These are phyloP conservation scores for Tyria jacobaeae DNA, from an alignment of 2,888 invertebrate genomes.

Conservation along the genomic window DNA sequence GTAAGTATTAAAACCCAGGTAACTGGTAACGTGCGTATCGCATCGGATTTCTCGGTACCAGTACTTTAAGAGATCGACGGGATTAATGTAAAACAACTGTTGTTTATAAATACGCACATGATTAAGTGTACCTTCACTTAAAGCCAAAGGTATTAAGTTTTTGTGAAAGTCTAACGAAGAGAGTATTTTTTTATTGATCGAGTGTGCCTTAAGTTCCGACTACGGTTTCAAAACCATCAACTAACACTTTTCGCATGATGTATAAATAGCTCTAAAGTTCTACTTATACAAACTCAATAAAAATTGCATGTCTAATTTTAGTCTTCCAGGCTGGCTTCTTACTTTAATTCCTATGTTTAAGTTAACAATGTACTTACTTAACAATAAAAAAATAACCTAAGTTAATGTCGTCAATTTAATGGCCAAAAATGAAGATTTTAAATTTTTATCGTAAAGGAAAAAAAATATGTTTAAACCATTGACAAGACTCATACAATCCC, in stretches of 20 bases:
- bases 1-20: slow-evolving; percentile 14
- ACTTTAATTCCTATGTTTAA: too few species aligned
- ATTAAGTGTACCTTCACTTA: slow-evolving; percentile 2
- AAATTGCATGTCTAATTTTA: too few species aligned
- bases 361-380: too few species aligned
- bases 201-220: not conserved
- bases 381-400: too few species aligned
- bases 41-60: slow-evolving; percentile 34
- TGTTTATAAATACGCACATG: slow-evolving; percentile 4
- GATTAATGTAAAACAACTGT: slow-evolving; percentile 26
- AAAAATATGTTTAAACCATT: too few species aligned
- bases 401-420: too few species aligned
- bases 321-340: too few species aligned
- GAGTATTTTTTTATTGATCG: not conserved
- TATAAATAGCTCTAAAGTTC: too few species aligned
- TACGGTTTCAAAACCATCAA: not conserved
- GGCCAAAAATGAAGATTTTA: too few species aligned
- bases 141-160: not conserved
- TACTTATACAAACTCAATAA: too few species aligned
- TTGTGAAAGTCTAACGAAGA: not conserved
- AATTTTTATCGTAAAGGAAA: too few species aligned
- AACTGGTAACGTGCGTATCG: slow-evolving; percentile 14
- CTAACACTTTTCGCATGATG: not conserved
- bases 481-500: too few species aligned
- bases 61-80: slow-evolving; percentile 27